Base-by-base conservation (phyloP, 2,888 invertebrate genomes). In the Eupithecia exiguata region DNA sequence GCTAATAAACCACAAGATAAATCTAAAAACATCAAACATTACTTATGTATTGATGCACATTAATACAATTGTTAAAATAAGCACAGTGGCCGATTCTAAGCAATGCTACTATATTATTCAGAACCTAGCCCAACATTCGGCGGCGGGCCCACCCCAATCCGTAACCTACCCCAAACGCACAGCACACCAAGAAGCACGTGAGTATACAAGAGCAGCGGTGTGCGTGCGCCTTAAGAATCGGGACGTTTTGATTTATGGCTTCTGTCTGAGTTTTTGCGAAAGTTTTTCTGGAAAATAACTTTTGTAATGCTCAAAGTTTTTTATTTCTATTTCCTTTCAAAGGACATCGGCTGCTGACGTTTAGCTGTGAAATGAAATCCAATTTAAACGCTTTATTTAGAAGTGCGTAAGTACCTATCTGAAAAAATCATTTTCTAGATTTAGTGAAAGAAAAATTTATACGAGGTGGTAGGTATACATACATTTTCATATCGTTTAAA, bases 81-180 rank as follows among this genome's bases (percentile, higher is more conserved):
- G 18, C 38, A 53, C 81, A 84, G 74, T 65, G 79, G 81, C 88
- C 89, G 88, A 83, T 89, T 79, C 82, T 70, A 46, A 49, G 16
- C 35, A 71, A 69, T 74, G 80, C 72, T 68, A 89, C 84, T 88
- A 89, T 89, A 91, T 89, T 88, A 87, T 89, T 86, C 89, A 84
- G 85, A 86, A 91, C 92, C 92, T 92, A 91, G 87, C 90, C 90
- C 90, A 91, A 93, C 91, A 91, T 92, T 93, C 86, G 92, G 91
- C 87, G 86, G 81, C 58, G 87, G 86, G 82, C 89, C 91, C 90
- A 92, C 93, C 92, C 90, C 91, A 91, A 90, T 91, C 89, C 89
- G 65, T 90, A 90, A 92, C 94, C 94, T 93, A 90, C 93, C 94
- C 92, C 89, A 94, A 86, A 80, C 84, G 83, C 84, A 84, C 81